Evolutionary conservation across 2,888 invertebrate genomes (phyloP), one percentile per base, ranked within the genome.

Genomic region (Priocnemis perturbator): DNA sequence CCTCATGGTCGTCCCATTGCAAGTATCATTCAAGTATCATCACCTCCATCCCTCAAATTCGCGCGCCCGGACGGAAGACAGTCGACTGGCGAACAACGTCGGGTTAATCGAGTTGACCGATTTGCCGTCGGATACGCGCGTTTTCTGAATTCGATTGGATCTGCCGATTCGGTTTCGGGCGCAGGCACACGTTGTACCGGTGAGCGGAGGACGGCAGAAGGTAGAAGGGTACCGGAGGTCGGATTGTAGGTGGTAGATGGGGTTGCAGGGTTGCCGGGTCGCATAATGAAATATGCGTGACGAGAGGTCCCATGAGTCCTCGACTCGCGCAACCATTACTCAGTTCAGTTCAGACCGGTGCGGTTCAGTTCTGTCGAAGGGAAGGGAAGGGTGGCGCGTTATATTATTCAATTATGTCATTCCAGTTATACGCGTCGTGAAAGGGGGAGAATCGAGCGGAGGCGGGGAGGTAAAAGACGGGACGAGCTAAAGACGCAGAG

Each of bases 391-490:
- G 77, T 78, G 72, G 69, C 77, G 71, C 83, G 85, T 87, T 88
- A 87, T 88, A 88, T 88, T 86, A 88, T 88, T 88, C 87, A 88
- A 88, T 88, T 87, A 88, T 87, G 87, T 86, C 87, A 87, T 87
- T 84, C 84, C 77, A 82, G 86, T 86, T 86, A 85, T 84, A 86
- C 86, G 86, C 84, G 81, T 80, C 78, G 73, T 73, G 74, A 76
- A 70, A 71, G 67, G 74, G 17, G 19, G 50, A 50, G 19, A 17
- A 17, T 73, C 62, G 48, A 21, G n/a, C 60, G 64, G 69, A 50
- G 50, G n/a, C 50, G 17, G 55, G 48, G 30, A 44, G 45, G 37
- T 7, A 21, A 62, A 48, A 15, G 58, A 23, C 11, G 37, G 9
- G 20, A 50, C 44, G 64, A 17, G 52, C 50, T 26, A 17, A 45